Base-by-base conservation (phyloP, 2,113 vertebrate genomes). In the Rhinoderma darwinii region DNA sequence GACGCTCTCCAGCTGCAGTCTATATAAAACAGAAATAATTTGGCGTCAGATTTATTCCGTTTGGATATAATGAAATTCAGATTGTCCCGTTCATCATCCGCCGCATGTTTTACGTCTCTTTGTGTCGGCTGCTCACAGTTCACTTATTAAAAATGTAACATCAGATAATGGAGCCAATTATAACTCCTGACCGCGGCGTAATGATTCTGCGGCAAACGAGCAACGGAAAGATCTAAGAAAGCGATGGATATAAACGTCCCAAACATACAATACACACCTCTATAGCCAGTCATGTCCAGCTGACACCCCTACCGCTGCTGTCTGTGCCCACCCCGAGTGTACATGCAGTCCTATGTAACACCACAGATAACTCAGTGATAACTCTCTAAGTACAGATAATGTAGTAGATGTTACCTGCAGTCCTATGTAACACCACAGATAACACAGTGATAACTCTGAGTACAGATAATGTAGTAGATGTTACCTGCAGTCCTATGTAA, bases 121-220 rank as follows among this genome's bases (percentile, higher is more conserved):
- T 56, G 37, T 47, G 82, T 32, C 9, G 43, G 17, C 43, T 54
- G 66, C 30, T 14, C 76, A 54, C 47, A 30, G 20, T 59, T 44
- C 47, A 17, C 44, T 81, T 59, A 81, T 81, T 86, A 86, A 80
- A 72, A 56, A 86, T 80, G 27, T 44, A 59, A 41, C 77, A 25
- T 41, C n/a, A 22, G 76, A 51, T 72, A 73, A 86, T 81, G 84
- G 66, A 81, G 76, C 76, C 84, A 80, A 86, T 80, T 86, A 37
- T 37, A 44, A 44, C 56, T 32, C 27, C 81, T 14, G 73, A 32
- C 72, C 59, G 63, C 37, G 1, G 11, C 10, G 37, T 77, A 85
- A 77, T 78, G 51, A 44, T 7, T 44, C 68, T 59, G 84, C 56
- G 75, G 59, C 51, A 77, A 78, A 85, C 41, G 84, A 76, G 56